Evolutionary conservation across 2,113 vertebrate species (phyloP).

Genomic region (Nibea albiflora): DNA sequence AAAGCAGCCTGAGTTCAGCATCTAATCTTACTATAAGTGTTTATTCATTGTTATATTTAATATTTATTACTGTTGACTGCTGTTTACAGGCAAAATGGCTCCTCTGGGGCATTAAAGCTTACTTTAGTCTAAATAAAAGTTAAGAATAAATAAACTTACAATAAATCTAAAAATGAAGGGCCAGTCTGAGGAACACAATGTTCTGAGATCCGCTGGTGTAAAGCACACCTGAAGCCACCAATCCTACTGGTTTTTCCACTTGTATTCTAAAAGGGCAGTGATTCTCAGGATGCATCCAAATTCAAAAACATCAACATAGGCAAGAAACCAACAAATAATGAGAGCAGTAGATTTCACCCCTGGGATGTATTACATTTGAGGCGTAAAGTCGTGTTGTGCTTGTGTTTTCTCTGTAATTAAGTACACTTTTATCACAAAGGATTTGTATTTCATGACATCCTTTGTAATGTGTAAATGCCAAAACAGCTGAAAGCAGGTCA

Average conservation of each 20-base stretch:
- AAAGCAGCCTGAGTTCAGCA: background rate
- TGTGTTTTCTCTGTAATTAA: background rate
- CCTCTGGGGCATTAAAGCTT: background rate
- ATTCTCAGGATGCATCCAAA: background rate
- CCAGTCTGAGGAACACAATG: no score
- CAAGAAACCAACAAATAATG: background rate
- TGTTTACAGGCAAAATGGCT: background rate
- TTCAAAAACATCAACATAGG: background rate
- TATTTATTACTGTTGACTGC: background rate
- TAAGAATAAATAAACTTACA: no score
- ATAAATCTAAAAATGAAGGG: no score
- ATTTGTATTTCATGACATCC: slow-evolving; percentile 22
- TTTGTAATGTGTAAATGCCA: slow-evolving; percentile 13
- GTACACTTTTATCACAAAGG: background rate
- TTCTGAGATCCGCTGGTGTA: no score
- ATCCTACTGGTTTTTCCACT: no score
- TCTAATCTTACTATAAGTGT: background rate
- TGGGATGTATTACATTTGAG: background rate
- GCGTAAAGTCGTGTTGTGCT: background rate
- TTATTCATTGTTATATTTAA: background rate
- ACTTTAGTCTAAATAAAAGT: no score
- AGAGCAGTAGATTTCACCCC: no score
- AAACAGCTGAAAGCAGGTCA: slow-evolving; percentile 59
- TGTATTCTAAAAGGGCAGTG: background rate
- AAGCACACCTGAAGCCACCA: no score